A percentile compares a stretch with the other conserved stretches of the same genome.
phyloP scores from a whole-genome alignment of 2,797 vertebrate genomes.

The Dendrocincla fuliginosa region DNA sequence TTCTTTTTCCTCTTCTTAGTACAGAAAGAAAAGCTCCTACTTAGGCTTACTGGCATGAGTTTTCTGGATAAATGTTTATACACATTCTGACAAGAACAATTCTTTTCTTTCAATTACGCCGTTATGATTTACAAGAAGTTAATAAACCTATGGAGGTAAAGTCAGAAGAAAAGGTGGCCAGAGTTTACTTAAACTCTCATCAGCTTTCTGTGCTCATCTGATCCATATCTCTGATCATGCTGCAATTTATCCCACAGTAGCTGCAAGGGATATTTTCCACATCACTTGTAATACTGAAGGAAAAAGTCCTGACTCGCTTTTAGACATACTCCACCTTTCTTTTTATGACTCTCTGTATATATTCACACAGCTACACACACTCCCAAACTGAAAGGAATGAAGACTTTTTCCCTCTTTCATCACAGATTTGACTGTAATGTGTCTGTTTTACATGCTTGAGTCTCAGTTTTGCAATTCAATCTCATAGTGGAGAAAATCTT shows the following conservation, averaged over 20 bases:
- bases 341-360: background rate
- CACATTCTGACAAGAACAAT: background rate
- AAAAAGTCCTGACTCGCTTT: conserved; percentile 21
- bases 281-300: background rate
- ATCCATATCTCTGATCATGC: background rate
- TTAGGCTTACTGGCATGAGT: background rate
- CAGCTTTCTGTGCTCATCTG: background rate
- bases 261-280: conserved; percentile 19
- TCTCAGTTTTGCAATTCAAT: background rate
- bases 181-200: background rate
- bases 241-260: conserved; percentile 13
- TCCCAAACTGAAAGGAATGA: background rate
- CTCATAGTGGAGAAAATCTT: background rate
- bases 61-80: background rate
- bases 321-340: background rate
- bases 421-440: background rate
- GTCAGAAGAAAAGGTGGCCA: background rate
- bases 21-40: background rate
- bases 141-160: background rate
- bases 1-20: background rate
- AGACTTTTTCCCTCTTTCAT: background rate
- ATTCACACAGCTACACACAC: background rate
- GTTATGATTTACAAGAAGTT: background rate
- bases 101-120: background rate
- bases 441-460: background rate